phyloP scores from a whole-genome alignment of 2,888 invertebrate species.

The Scrobipalpa atriplicella region DNA sequence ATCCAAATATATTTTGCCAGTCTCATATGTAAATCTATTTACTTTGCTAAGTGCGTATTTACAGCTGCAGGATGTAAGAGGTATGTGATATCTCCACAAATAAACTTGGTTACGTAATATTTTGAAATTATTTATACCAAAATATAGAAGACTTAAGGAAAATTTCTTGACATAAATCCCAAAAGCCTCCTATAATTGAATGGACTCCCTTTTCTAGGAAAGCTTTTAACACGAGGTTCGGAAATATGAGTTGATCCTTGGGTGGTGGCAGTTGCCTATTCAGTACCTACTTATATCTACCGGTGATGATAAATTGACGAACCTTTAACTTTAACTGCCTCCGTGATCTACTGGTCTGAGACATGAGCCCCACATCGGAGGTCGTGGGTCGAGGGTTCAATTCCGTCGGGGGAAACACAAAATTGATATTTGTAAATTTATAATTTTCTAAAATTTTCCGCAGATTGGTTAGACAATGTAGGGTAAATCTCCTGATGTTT shows the following conservation, averaged over 20 bases:
- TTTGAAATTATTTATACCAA: background rate
- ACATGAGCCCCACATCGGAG: too few species aligned
- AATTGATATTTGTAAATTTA: too few species aligned
- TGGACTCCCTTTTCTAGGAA: slow-evolving; percentile 23
- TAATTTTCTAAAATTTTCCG: too few species aligned
- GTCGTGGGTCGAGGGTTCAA: too few species aligned
- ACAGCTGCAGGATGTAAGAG: background rate
- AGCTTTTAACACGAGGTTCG: background rate
- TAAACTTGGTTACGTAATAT: too few species aligned
- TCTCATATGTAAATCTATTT: background rate
- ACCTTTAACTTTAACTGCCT: too few species aligned
- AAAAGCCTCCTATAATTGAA: slow-evolving; percentile 30
- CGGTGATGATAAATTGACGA: too few species aligned
- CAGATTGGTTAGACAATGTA: too few species aligned
- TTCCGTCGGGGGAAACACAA: too few species aligned
- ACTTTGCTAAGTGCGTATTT: background rate
- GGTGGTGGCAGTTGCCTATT: background rate
- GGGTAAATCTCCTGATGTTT: too few species aligned
- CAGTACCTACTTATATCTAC: background rate
- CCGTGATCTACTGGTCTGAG: too few species aligned
- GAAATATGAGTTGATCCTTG: background rate
- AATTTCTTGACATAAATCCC: background rate
- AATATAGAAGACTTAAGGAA: background rate
- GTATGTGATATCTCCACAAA: too few species aligned
- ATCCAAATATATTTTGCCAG: background rate